Evolutionary conservation across 2,113 vertebrate genomes (phyloP), one percentile per base, ranked within the genome.

Genomic region (Camarhynchus parvulus): DNA sequence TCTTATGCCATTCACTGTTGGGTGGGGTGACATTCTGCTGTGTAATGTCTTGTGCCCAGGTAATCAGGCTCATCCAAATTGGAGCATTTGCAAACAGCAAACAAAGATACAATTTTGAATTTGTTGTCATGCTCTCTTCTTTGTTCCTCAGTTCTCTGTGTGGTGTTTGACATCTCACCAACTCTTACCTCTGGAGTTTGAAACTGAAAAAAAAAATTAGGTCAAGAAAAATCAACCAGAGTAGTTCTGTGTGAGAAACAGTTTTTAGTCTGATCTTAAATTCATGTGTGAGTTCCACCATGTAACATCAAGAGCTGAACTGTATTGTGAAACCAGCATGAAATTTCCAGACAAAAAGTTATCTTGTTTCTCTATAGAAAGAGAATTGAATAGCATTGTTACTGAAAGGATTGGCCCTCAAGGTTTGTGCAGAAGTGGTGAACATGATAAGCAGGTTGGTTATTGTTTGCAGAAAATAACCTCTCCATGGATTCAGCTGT

Each of bases 1-100:
- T 95, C 93, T 94, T 87, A 37, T 70, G 52, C 68, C 12, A 1
- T 33, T 41, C 88, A 61, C 68, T 84, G 5, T 10, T 86, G 95
- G 92, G 93, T 94, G 96, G 68, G 49, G 79, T 92, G 56, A n/a
- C 31, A 1, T 86, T 93, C 52, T 88, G 24, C 78, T 74, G 10
- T 59, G 27, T 91, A 70, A 94, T 7, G 4, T 78, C 73, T 84
- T 52, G 35, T 92, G 80, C 64, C 64, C 90, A 87, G 73, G 85
- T 94, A 88, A 92, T 96, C 93, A 23, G 52, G 58, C 85, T 89
- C 56, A 89, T 63, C 68, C 93, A 93, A 83, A 77, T 9, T 78
- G 68, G 25, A 62, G 25, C 68, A 87, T 90, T 88, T 11, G 10
- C 68, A 80, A 83, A 63, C 27, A 42, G 52, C 23, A 37, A 88